Evolutionary conservation across 1,140 invertebrate species (phyloP).

Genomic region (Pygmarrhopalites habei): DNA sequence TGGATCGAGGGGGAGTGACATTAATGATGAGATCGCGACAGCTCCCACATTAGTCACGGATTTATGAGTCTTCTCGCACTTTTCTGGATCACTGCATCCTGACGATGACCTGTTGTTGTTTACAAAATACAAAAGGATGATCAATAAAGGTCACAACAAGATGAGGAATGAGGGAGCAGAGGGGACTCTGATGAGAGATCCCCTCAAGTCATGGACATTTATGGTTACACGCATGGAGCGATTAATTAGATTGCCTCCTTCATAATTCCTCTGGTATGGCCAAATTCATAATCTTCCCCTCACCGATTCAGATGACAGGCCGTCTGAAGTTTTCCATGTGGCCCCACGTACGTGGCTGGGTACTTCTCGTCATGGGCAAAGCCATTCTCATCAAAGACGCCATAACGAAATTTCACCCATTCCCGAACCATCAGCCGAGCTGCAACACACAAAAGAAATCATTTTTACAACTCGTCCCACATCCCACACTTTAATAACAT

Average conservation of each 20-base stretch:
- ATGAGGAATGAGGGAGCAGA: not conserved
- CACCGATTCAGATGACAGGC: constrained; percentile 38
- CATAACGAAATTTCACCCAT: constrained; percentile 61
- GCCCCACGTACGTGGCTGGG: constrained; percentile 44
- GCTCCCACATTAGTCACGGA: not conserved
- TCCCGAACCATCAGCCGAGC: constrained; percentile 53
- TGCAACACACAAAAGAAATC: constrained; percentile 40
- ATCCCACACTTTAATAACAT: not conserved
- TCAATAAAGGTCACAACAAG: not conserved
- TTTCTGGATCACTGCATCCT: constrained; percentile 17
- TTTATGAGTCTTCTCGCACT: constrained; percentile 11
- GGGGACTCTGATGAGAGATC: not conserved
- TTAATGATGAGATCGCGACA: constrained; percentile 15
- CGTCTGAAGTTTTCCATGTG: constrained; percentile 30
- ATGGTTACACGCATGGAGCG: constrained; percentile 5
- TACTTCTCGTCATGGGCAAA: constrained; percentile 54
- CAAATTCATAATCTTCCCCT: not conserved
- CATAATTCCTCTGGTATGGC: not conserved
- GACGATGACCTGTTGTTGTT: not conserved
- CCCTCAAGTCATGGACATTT: constrained; percentile 1
- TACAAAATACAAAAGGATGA: not conserved
- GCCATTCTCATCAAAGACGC: constrained; percentile 63
- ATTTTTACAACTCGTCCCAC: constrained; percentile 14
- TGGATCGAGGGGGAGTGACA: constrained; percentile 29
- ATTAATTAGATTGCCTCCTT: constrained; percentile 4